Percentiles rank a stretch among this genome's conserved stretches.
Evolutionary conservation across 2,797 vertebrate genomes (phyloP).

Genomic region (Lagodon rhomboides): DNA sequence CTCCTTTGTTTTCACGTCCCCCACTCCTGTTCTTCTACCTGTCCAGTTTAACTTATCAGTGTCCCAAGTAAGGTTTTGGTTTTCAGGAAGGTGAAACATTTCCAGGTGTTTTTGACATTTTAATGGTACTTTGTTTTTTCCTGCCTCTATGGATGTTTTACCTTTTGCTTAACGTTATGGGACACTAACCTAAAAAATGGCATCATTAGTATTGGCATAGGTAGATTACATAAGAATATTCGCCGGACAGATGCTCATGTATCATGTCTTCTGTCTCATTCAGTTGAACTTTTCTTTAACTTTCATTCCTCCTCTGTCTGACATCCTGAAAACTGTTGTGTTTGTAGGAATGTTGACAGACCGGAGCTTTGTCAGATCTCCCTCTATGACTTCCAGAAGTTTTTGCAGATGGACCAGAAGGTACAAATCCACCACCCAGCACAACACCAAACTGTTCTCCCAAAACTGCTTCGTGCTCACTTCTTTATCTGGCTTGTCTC

Average conservation of each 20-base stretch:
- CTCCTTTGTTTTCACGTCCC: constrained; percentile 15
- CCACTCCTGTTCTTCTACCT: not conserved
- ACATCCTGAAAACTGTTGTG: constrained; percentile 37
- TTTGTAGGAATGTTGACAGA: constrained; percentile 88
- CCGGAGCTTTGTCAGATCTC: constrained; percentile 91
- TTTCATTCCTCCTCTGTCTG: constrained; percentile 9
- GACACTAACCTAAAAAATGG: constrained; percentile 18
- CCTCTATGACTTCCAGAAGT: constrained; percentile 92
- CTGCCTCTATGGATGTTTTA: constrained; percentile 3
- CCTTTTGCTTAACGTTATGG: not conserved
- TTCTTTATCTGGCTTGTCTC: constrained; percentile 21
- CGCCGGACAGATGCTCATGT: constrained; percentile 11
- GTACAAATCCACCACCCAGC: constrained; percentile 63
- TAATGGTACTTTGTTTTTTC: constrained; percentile 4
- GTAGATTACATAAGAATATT: not conserved
- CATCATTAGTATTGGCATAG: constrained; percentile 6
- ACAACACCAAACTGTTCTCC: not conserved
- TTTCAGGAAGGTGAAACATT: constrained; percentile 23
- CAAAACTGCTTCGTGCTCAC: constrained; percentile 18
- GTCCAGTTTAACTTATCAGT: constrained; percentile 5
- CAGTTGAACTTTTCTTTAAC: constrained; percentile 1
- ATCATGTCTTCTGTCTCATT: constrained; percentile 13
- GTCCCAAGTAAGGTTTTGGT: constrained; percentile 1
- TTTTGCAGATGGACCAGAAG: constrained; percentile 92
- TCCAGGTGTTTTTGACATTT: constrained; percentile 33